Percentiles rank a stretch among this genome's conserved stretches.
phyloP scores from a whole-genome alignment of 2,797 vertebrate species.

The Anas capensis region DNA sequence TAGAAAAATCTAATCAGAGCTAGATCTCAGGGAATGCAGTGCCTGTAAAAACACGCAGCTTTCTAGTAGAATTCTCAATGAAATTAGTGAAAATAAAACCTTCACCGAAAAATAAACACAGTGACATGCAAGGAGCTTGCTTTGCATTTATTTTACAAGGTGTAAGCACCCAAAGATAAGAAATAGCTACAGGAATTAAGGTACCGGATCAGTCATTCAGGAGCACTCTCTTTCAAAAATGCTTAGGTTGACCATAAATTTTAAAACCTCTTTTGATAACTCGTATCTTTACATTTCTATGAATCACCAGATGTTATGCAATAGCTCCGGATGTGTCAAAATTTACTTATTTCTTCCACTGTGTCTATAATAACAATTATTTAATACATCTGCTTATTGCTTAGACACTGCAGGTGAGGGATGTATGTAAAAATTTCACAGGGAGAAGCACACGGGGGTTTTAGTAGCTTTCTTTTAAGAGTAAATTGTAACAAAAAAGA shows the following conservation, averaged over 20 bases:
- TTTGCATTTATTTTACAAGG: background rate
- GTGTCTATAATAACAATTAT: background rate
- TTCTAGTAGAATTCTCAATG: background rate
- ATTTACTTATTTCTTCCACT: background rate
- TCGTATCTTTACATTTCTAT: background rate
- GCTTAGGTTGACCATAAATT: background rate
- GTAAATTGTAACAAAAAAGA: background rate
- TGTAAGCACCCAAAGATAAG: background rate
- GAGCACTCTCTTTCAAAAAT: background rate
- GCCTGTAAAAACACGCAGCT: background rate
- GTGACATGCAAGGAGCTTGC: background rate
- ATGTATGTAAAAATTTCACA: background rate
- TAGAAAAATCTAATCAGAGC: background rate
- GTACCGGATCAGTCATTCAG: background rate
- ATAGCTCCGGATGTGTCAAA: slow-evolving; percentile 5
- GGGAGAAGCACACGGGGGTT: background rate
- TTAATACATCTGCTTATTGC: background rate
- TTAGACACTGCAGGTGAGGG: background rate
- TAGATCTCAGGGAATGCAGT: background rate
- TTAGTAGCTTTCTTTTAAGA: background rate
- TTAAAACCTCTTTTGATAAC: background rate
- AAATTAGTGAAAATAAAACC: background rate
- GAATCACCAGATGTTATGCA: background rate
- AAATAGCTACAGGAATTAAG: background rate
- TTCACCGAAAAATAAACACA: background rate